phyloP scores from a whole-genome alignment of 92 coral and sea anemone species.

The Desmophyllum pertusum region DNA sequence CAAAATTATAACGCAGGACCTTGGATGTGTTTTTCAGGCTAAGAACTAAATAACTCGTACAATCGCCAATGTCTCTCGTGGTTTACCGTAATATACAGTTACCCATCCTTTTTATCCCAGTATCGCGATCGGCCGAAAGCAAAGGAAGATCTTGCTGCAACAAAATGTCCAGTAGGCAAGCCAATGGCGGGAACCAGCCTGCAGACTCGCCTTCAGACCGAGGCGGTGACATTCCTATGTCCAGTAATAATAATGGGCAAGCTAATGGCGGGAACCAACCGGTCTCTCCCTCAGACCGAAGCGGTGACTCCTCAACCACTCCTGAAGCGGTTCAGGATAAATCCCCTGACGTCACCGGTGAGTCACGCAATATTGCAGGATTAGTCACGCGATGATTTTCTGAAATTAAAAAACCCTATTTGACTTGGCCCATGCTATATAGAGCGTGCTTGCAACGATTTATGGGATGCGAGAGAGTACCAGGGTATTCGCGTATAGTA shows the following conservation, averaged over 20 bases:
- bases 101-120: neutral
- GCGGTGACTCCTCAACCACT: neutral
- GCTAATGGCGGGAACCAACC: neutral
- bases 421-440: too few species aligned
- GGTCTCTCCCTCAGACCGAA: neutral
- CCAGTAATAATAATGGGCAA: neutral
- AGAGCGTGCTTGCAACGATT: too few species aligned
- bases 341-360: neutral
- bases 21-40: too few species aligned
- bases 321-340: neutral
- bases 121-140: neutral
- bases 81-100: too few species aligned
- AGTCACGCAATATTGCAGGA: constrained; percentile 1
- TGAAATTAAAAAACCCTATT: too few species aligned
- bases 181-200: neutral
- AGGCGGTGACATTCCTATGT: neutral
- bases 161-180: neutral
- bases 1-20: too few species aligned
- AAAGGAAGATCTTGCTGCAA: neutral
- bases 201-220: neutral
- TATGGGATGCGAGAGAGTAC: too few species aligned
- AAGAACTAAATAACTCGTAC: too few species aligned
- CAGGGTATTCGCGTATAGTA: too few species aligned
- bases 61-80: too few species aligned
- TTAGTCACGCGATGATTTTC: too few species aligned